phyloP scores from a whole-genome alignment of 2,888 invertebrate species.

The Acleris cristana region DNA sequence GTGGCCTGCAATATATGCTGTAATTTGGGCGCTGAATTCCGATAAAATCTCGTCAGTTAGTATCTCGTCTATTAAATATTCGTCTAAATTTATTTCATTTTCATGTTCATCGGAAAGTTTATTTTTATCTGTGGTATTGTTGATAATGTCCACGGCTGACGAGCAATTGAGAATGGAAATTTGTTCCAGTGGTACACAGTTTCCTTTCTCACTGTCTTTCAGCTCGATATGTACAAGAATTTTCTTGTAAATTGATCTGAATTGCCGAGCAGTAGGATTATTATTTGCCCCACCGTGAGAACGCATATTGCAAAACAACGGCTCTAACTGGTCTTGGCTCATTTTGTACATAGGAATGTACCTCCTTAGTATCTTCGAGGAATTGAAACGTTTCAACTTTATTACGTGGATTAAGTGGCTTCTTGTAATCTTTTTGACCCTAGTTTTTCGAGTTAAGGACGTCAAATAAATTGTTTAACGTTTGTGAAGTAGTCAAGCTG shows the following conservation, averaged over 20 bases:
- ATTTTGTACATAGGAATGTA: background rate
- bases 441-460: too few relatives aligned
- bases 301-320: background rate
- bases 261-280: slow-evolving; percentile 38
- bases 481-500: too few relatives aligned
- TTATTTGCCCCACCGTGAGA: slow-evolving; percentile 29
- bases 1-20: too few relatives aligned
- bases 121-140: too few relatives aligned
- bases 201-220: slow-evolving; percentile 25
- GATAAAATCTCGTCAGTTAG: too few relatives aligned
- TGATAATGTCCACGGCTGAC: background rate
- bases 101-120: too few relatives aligned
- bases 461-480: too few relatives aligned
- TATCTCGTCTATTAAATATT: too few relatives aligned
- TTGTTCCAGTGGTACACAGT: slow-evolving; percentile 36
- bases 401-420: too few relatives aligned
- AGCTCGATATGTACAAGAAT: slow-evolving; percentile 27
- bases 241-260: slow-evolving; percentile 37
- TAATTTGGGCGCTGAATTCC: too few relatives aligned
- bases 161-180: slow-evolving; percentile 25
- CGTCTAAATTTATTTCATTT: too few relatives aligned
- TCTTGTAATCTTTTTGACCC: too few relatives aligned
- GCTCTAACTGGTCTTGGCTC: background rate
- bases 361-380: background rate
- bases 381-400: background rate